These are phyloP conservation scores for Nymphicus hollandicus DNA, from an alignment of 2,113 vertebrate genomes.

Conservation along the genomic window DNA sequence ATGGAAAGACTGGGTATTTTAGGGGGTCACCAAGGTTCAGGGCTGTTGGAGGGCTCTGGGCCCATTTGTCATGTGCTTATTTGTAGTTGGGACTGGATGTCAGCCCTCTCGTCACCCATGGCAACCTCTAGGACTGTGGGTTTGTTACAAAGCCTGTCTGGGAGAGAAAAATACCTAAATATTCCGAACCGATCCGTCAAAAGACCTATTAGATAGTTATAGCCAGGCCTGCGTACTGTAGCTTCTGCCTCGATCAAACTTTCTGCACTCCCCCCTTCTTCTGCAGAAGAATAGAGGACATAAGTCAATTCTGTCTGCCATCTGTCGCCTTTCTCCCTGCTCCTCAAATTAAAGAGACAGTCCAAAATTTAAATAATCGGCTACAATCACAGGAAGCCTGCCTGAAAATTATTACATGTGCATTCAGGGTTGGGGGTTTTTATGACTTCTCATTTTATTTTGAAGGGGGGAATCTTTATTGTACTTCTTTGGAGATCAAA, in stretches of 20 bases:
- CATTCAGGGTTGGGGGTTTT: neutral
- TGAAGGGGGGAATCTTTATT: conserved; percentile 35
- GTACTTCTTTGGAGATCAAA: conserved; percentile 43
- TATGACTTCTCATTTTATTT: conserved; percentile 24
- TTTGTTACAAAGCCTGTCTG: conserved; percentile 75
- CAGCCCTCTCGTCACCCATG: conserved; percentile 80
- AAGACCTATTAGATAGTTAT: conserved; percentile 79
- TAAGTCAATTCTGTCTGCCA: conserved; percentile 87
- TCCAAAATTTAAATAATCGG: conserved; percentile 71
- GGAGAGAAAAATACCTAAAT: conserved; percentile 59
- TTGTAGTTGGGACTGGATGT: conserved; percentile 81
- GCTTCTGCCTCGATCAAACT: conserved; percentile 79
- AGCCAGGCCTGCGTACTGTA: conserved; percentile 62
- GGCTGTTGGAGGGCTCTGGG: conserved; percentile 79
- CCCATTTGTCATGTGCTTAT: conserved; percentile 87
- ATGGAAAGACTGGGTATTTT: conserved; percentile 55
- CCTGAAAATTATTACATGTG: conserved; percentile 56
- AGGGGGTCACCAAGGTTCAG: conserved; percentile 82
- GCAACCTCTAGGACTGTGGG: conserved; percentile 76
- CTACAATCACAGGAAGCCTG: conserved; percentile 54
- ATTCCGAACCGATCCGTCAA: conserved; percentile 71
- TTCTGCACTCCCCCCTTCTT: conserved; percentile 78
- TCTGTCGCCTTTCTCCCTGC: conserved; percentile 80
- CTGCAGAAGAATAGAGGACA: conserved; percentile 81
- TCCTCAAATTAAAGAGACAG: conserved; percentile 81